Percentiles rank a stretch among this genome's conserved stretches.
These are phyloP conservation scores for Himantopus leucocephalus DNA, from an alignment of 2,113 vertebrate genomes.

Conservation along the genomic window DNA sequence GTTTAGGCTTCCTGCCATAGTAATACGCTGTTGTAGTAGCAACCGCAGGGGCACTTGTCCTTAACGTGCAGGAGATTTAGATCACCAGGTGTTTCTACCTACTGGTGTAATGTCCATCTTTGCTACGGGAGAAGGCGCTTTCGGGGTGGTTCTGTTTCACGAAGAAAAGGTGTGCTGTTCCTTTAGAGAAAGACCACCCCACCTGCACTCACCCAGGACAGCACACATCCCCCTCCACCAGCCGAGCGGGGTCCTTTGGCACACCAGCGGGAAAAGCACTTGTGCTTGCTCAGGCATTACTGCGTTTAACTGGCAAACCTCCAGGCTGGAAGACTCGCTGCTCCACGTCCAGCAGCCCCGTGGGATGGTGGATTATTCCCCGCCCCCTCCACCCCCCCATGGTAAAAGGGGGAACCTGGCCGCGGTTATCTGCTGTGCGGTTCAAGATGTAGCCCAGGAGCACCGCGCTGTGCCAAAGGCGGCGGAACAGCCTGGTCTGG, in stretches of 20 bases:
- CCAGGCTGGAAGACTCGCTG: not conserved
- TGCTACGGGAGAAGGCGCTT: not conserved
- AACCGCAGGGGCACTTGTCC: not conserved
- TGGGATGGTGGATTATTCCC: not conserved
- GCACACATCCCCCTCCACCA: not conserved
- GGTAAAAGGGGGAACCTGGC: not conserved
- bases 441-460: not conserved
- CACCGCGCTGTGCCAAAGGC: accelerated
- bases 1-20: too few species aligned
- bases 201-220: not conserved
- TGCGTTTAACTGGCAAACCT: not conserved
- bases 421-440: not conserved
- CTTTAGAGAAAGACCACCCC: not conserved
- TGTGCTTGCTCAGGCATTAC: not conserved
- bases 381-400: too few species aligned
- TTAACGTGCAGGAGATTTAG: not conserved
- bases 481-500: not conserved
- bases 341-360: not conserved
- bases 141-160: not conserved
- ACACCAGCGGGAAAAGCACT: not conserved
- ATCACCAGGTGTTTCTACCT: not conserved
- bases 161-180: not conserved
- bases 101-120: not conserved
- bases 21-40: not conserved
- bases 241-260: accelerated